A percentile compares a stretch with the other conserved stretches of the same genome.
These are phyloP conservation scores for Ellobius talpinus DNA, from an alignment of 2,113 vertebrate genomes.

Conservation along the genomic window DNA sequence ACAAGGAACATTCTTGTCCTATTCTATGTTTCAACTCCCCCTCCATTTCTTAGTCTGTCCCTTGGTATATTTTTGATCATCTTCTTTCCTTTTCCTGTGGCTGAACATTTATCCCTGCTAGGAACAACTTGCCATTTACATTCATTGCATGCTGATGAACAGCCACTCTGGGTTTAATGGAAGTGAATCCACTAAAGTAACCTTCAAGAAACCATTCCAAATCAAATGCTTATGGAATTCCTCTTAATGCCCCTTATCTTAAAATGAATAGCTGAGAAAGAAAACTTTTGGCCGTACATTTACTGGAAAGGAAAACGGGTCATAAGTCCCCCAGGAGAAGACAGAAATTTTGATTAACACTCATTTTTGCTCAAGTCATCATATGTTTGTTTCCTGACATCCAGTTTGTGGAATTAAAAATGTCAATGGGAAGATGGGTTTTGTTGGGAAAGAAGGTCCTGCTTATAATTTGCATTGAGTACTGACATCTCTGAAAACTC, in stretches of 20 bases:
- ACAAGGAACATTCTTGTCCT: neutral
- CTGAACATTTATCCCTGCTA: slow-evolving; percentile 29
- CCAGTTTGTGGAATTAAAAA: neutral
- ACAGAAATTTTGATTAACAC: slow-evolving; percentile 26
- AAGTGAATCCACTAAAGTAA: slow-evolving; percentile 46
- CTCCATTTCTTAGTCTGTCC: neutral
- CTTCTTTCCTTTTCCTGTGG: neutral
- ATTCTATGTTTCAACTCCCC: neutral
- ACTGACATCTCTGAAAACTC: neutral
- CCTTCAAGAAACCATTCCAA: slow-evolving; percentile 45
- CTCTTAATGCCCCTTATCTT: slow-evolving; percentile 25
- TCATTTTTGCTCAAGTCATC: slow-evolving; percentile 33
- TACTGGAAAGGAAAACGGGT: neutral
- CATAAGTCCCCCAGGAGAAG: neutral
- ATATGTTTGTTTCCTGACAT: slow-evolving; percentile 44
- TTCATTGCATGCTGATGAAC: slow-evolving; percentile 58
- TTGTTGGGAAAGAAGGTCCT: neutral
- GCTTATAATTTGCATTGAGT: neutral
- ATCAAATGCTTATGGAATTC: slow-evolving; percentile 56
- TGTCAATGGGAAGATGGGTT: neutral
- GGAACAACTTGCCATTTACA: slow-evolving; percentile 46
- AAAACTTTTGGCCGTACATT: neutral
- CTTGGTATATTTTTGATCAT: neutral
- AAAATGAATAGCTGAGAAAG: slow-evolving; percentile 51
- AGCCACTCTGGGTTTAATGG: neutral